These are phyloP conservation scores for Ditula angustiorana DNA, from an alignment of 2,888 invertebrate species.

Conservation along the genomic window DNA sequence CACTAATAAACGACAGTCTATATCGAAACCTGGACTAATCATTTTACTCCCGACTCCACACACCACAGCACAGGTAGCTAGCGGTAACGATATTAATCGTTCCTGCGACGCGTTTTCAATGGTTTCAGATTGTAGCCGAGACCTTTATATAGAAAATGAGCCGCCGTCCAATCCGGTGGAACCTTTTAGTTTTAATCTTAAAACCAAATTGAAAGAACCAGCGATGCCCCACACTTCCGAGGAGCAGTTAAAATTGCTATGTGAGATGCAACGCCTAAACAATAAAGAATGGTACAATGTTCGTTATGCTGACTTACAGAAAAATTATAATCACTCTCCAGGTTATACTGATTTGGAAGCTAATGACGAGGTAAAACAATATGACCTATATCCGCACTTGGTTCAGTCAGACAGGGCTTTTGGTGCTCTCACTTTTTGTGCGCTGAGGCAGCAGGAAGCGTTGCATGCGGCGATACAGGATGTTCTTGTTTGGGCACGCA, in stretches of 20 bases:
- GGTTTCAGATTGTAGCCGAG: background rate
- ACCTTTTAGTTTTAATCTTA: too few relatives aligned
- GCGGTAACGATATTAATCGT: background rate
- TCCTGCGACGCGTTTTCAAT: background rate
- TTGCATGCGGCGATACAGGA: background rate
- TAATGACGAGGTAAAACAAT: background rate
- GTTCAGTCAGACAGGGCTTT: constrained; percentile 3
- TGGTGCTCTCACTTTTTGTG: background rate
- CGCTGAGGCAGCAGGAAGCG: background rate
- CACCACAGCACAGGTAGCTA: too few relatives aligned
- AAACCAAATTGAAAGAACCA: too few relatives aligned
- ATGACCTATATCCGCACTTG: background rate
- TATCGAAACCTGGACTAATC: too few relatives aligned
- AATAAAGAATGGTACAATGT: too few relatives aligned
- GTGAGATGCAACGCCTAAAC: too few relatives aligned
- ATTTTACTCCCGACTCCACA: too few relatives aligned
- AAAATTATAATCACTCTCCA: background rate
- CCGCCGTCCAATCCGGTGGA: too few relatives aligned
- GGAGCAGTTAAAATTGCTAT: too few relatives aligned
- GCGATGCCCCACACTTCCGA: too few relatives aligned
- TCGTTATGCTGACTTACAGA: constrained; percentile 1
- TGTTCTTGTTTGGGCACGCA: background rate
- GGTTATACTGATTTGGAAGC: background rate
- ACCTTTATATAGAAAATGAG: background rate
- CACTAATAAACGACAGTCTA: too few relatives aligned